Evolutionary conservation across 2,888 invertebrate genomes (phyloP).

Genomic region (Eucriotettix oculatus): DNA sequence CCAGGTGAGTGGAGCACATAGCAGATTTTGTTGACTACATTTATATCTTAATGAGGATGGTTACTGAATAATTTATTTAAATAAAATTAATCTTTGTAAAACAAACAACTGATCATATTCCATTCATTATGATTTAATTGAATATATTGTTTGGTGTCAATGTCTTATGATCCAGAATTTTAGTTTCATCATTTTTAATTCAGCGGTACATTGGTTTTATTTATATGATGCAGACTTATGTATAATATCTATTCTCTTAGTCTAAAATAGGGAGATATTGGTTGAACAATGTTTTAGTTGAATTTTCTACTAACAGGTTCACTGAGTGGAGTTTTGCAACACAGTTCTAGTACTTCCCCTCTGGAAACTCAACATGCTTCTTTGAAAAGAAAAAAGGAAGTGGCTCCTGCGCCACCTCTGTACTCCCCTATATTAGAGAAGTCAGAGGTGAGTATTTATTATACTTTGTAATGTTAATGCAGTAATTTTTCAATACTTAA

Average conservation of each 20-base stretch:
- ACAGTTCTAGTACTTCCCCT: conserved; percentile 5
- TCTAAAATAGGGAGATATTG: no score
- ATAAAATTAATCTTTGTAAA: no score
- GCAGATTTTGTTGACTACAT: neutral
- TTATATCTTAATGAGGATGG: neutral
- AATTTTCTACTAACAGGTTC: neutral
- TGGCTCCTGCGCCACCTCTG: conserved; percentile 18
- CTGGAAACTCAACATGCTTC: conserved; percentile 31
- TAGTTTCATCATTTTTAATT: no score
- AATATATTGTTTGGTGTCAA: no score
- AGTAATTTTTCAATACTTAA: neutral
- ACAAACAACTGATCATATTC: no score
- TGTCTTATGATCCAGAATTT: no score
- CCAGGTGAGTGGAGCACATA: neutral
- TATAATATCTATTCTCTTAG: no score
- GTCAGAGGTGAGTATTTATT: conserved; percentile 22
- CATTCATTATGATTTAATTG: no score
- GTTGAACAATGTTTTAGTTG: no score
- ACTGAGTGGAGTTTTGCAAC: conserved; percentile 3
- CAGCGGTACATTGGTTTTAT: no score
- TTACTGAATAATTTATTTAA: neutral
- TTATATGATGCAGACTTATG: no score
- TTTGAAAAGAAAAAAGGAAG: conserved; percentile 27
- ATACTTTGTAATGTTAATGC: neutral
- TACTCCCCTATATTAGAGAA: conserved; percentile 29